These are phyloP conservation scores for Lysandra coridon DNA, from an alignment of 2,888 invertebrate species.

Conservation along the genomic window DNA sequence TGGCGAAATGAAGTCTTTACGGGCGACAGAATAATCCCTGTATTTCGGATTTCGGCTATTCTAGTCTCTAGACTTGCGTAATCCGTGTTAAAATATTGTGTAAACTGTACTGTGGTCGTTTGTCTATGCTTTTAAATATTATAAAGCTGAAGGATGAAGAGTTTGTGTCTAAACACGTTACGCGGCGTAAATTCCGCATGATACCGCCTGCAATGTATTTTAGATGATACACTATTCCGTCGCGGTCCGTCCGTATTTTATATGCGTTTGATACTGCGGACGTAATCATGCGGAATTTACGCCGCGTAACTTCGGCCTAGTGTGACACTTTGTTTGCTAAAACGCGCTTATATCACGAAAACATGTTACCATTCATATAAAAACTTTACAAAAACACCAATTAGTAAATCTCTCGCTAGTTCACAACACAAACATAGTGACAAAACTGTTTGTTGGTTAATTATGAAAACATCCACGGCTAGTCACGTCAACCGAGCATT, in stretches of 20 bases:
- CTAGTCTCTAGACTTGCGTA: background rate
- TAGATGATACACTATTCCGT: too few species aligned
- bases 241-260: too few species aligned
- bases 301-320: too few species aligned
- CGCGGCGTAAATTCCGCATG: too few species aligned
- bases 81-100: background rate
- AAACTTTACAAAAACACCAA: slow-evolving; percentile 6
- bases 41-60: background rate
- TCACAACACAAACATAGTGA: slow-evolving; percentile 10
- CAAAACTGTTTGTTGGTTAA: slow-evolving; percentile 14
- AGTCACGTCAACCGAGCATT: slow-evolving; percentile 6
- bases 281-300: too few species aligned
- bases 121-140: too few species aligned
- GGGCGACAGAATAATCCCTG: slow-evolving; percentile 11
- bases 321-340: too few species aligned
- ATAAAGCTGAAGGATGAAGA: too few species aligned
- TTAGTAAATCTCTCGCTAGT: slow-evolving; percentile 6
- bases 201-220: too few species aligned
- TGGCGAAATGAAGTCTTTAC: background rate
- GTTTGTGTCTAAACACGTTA: too few species aligned
- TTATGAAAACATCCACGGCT: slow-evolving; percentile 6
- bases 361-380: background rate
- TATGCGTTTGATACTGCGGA: too few species aligned
- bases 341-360: too few species aligned
- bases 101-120: background rate